Conservation (phyloP, 1,140 invertebrate genomes). For the Sogatella furcifera region DNA sequence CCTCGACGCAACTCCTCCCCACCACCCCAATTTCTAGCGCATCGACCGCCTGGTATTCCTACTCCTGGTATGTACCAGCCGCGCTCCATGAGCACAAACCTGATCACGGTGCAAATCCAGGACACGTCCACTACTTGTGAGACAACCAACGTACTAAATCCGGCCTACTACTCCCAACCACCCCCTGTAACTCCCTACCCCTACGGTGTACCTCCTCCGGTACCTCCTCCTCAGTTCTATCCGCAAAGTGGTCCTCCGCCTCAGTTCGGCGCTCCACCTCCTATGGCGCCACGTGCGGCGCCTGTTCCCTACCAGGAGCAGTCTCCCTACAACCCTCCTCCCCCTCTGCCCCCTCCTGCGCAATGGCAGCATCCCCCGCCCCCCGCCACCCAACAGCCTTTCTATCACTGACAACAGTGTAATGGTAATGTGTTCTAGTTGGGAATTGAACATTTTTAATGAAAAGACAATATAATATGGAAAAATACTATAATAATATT, state of each 20-base stretch:
- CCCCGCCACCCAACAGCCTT: conserved; percentile 2
- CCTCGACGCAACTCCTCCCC: conserved; percentile 1
- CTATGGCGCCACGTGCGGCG: conserved; percentile 2
- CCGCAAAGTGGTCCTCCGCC: background rate
- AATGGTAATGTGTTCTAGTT: too few relatives aligned
- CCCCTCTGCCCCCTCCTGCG: conserved; percentile 5
- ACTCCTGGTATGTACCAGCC: background rate
- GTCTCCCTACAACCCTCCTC: background rate
- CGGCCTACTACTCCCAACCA: conserved; percentile 5
- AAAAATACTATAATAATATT: too few relatives aligned
- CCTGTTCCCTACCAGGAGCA: conserved; percentile 7
- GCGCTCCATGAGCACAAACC: conserved; percentile 4
- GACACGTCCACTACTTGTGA: background rate
- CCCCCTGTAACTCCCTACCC: conserved; percentile 5
- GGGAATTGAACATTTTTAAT: too few relatives aligned
- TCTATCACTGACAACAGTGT: too few relatives aligned
- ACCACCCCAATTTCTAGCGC: conserved; percentile 5
- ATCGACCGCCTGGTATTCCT: background rate
- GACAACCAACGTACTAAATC: background rate
- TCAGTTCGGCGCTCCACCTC: background rate
- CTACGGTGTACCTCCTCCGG: conserved; percentile 11
- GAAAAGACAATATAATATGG: too few relatives aligned
- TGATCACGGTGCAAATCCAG: conserved; percentile 14
- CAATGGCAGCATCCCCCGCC: conserved; percentile 15
- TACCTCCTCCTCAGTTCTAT: conserved; percentile 7